Conservation (phyloP, 2,113 vertebrate genomes). For the Numida meleagris region DNA sequence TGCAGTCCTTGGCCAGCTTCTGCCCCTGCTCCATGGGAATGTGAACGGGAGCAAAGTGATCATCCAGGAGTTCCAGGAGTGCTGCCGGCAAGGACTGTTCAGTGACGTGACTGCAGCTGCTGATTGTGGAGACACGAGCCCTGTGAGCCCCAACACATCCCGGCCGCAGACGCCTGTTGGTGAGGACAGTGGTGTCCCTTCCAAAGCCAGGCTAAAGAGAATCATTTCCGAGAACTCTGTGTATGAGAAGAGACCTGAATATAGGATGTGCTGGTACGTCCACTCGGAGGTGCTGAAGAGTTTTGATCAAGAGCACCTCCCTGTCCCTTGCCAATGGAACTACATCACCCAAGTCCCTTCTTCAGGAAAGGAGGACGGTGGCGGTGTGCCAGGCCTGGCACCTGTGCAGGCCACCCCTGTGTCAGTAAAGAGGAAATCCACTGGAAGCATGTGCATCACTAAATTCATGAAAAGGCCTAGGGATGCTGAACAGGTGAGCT, state of each 20-base stretch:
- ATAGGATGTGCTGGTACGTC: slow-evolving; percentile 94
- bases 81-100: slow-evolving; percentile 81
- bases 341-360: slow-evolving; percentile 86
- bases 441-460: slow-evolving; percentile 91
- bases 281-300: slow-evolving; percentile 85
- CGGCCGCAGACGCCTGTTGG: background rate
- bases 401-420: slow-evolving; percentile 68
- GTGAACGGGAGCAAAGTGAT: slow-evolving; percentile 91
- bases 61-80: slow-evolving; percentile 94
- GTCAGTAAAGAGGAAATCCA: slow-evolving; percentile 83
- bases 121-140: background rate
- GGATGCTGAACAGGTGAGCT: slow-evolving; percentile 79
- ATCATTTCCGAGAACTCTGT: slow-evolving; percentile 90
- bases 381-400: background rate
- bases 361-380: slow-evolving; percentile 79
- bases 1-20: slow-evolving; percentile 80
- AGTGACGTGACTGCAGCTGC: background rate
- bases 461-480: slow-evolving; percentile 92
- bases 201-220: slow-evolving; percentile 88
- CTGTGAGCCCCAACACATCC: slow-evolving; percentile 50
- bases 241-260: slow-evolving; percentile 90
- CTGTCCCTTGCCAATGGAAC: slow-evolving; percentile 92
- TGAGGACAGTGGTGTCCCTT: slow-evolving; percentile 78
- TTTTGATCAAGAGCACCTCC: slow-evolving; percentile 84
- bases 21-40: slow-evolving; percentile 93